Conservation (phyloP, 1,140 invertebrate species). For the Holcopasites calliopsidis region DNA sequence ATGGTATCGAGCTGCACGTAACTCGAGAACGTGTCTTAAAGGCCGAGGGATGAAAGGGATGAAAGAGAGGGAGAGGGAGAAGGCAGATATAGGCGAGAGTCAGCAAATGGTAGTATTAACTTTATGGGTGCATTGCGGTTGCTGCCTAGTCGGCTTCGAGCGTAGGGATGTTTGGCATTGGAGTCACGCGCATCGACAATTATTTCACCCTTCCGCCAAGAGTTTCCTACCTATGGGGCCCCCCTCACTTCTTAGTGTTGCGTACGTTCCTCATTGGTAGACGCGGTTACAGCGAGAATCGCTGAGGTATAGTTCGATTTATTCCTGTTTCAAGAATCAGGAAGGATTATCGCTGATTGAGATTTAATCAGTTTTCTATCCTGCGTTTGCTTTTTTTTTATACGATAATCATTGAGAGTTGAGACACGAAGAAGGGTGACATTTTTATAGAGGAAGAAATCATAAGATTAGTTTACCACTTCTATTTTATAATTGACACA, state of each 20-base stretch:
- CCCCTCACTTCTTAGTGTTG: slow-evolving; percentile 34
- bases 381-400: slow-evolving; percentile 44
- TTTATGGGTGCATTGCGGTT: slow-evolving; percentile 75
- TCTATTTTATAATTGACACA: too few relatives aligned
- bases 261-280: slow-evolving; percentile 63
- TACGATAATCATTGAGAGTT: slow-evolving; percentile 60
- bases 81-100: slow-evolving; percentile 46
- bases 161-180: slow-evolving; percentile 68
- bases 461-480: too few relatives aligned
- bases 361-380: slow-evolving; percentile 61
- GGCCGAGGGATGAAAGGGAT: neutral
- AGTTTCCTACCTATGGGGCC: slow-evolving; percentile 46
- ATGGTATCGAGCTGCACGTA: slow-evolving; percentile 53
- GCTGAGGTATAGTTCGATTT: slow-evolving; percentile 9
- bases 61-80: neutral
- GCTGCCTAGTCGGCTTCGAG: slow-evolving; percentile 57
- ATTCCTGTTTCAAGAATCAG: neutral
- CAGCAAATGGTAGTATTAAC: slow-evolving; percentile 68
- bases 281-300: slow-evolving; percentile 47
- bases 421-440: too few relatives aligned
- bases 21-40: slow-evolving; percentile 33
- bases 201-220: slow-evolving; percentile 68
- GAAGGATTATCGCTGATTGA: slow-evolving; percentile 59
- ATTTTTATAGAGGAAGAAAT: too few relatives aligned
- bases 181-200: slow-evolving; percentile 74